Conservation (phyloP, 1,140 invertebrate species). For the Lordiphosa stackelbergi region DNA sequence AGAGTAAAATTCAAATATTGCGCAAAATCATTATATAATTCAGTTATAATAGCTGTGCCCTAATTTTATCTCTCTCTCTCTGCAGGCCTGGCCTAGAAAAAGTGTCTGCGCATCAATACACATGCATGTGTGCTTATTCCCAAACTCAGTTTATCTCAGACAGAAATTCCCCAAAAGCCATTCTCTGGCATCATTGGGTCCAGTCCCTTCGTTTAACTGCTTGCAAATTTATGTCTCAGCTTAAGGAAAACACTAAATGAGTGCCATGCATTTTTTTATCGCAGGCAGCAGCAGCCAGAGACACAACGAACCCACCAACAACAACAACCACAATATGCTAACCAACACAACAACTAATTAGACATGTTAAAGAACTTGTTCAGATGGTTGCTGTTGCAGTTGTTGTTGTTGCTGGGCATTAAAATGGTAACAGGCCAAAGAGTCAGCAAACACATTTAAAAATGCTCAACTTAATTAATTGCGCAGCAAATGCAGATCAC, state of each 20-base stretch:
- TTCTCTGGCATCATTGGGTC: too few relatives aligned
- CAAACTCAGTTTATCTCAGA: too few relatives aligned
- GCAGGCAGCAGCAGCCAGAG: constrained; percentile 49
- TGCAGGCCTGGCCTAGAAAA: too few relatives aligned
- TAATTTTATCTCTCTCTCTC: too few relatives aligned
- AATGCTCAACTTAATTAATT: constrained; percentile 74
- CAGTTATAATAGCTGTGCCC: too few relatives aligned
- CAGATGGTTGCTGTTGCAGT: constrained; percentile 34
- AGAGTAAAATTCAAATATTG: too few relatives aligned
- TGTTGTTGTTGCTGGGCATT: constrained; percentile 45
- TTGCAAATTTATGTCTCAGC: constrained; percentile 71
- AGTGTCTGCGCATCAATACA: too few relatives aligned
- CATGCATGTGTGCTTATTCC: too few relatives aligned
- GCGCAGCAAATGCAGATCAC: constrained; percentile 60
- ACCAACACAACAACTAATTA: constrained; percentile 68
- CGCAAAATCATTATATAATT: too few relatives aligned
- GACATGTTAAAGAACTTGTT: constrained; percentile 75
- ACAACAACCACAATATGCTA: constrained; percentile 14
- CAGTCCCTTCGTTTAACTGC: constrained; percentile 44
- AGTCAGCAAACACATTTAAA: constrained; percentile 68
- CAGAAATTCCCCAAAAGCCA: too few relatives aligned
- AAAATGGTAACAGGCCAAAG: constrained; percentile 66
- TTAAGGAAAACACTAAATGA: constrained; percentile 74
- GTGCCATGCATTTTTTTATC: constrained; percentile 74
- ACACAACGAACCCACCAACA: constrained; percentile 7